These are phyloP conservation scores for Sisor rabdophorus DNA, from an alignment of 2,113 vertebrate species.

Conservation along the genomic window DNA sequence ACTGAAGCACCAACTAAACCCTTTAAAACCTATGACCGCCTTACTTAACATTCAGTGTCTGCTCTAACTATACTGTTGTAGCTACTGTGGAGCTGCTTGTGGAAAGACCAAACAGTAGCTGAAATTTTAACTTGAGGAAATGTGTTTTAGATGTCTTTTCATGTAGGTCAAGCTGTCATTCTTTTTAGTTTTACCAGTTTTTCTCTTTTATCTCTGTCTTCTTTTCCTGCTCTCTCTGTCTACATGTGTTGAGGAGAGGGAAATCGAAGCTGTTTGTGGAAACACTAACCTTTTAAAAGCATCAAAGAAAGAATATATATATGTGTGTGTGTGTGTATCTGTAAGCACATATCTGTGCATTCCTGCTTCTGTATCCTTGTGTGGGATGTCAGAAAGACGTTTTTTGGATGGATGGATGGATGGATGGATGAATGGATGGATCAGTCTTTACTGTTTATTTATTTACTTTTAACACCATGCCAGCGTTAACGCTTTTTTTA, in stretches of 20 bases:
- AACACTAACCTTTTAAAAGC: slow-evolving; percentile 52
- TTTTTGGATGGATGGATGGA: too few species aligned
- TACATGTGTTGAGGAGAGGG: slow-evolving; percentile 24
- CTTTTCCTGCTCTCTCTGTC: not conserved
- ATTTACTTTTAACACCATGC: too few species aligned
- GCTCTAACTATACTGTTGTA: not conserved
- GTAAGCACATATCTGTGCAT: not conserved
- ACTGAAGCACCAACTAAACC: too few species aligned
- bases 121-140: slow-evolving; percentile 4
- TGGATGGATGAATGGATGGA: too few species aligned
- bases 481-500: too few species aligned
- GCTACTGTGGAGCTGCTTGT: not conserved
- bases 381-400: not conserved
- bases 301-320: slow-evolving; percentile 40
- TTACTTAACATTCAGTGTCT: too few species aligned
- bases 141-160: not conserved
- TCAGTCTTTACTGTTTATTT: too few species aligned
- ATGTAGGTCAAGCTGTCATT: slow-evolving; percentile 9
- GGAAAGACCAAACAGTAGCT: not conserved
- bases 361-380: too few species aligned
- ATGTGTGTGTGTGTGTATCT: not conserved
- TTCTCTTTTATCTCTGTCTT: not conserved
- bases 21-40: too few species aligned
- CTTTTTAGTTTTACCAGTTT: not conserved
- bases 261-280: slow-evolving; percentile 41